These are phyloP conservation scores for Pogonophryne albipinna DNA, from an alignment of 2,797 vertebrate species.

Conservation along the genomic window DNA sequence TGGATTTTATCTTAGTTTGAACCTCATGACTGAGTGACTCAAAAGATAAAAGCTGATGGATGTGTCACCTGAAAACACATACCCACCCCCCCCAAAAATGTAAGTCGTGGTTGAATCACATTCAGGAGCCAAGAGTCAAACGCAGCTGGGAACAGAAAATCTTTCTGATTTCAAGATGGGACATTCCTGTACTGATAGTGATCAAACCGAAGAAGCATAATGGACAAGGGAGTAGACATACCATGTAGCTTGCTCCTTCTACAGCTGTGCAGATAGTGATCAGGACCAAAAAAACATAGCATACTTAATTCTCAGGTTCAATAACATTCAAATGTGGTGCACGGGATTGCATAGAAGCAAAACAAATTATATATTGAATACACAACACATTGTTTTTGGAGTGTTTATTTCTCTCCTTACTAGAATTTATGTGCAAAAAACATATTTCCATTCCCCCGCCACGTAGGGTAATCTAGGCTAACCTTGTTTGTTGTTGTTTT, in stretches of 20 bases:
- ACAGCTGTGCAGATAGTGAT: too few species aligned
- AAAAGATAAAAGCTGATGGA: conserved; percentile 14
- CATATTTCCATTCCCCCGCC: too few species aligned
- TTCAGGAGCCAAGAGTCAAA: neutral
- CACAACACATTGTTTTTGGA: too few species aligned
- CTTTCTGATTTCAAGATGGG: conserved; percentile 1
- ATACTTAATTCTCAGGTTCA: too few species aligned
- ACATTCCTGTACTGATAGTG: conserved; percentile 45
- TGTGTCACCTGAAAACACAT: neutral
- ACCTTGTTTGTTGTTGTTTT: too few species aligned
- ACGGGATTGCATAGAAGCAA: too few species aligned
- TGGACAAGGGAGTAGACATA: neutral
- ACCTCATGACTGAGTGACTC: conserved; percentile 8
- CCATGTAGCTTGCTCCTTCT: neutral
- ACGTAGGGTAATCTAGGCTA: too few species aligned
- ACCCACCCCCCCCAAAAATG: neutral
- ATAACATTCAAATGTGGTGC: too few species aligned
- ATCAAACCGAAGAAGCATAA: conserved; percentile 16
- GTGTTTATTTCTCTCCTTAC: neutral
- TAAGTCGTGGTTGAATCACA: conserved; percentile 12
- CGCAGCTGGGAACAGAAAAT: conserved; percentile 15
- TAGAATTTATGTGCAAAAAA: too few species aligned
- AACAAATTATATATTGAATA: too few species aligned
- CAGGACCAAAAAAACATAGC: too few species aligned
- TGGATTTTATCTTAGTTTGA: conserved; percentile 15